Evolutionary conservation across 2,113 vertebrate species (phyloP), one percentile per base, ranked within the genome.

Genomic region (Labeo rohita): DNA sequence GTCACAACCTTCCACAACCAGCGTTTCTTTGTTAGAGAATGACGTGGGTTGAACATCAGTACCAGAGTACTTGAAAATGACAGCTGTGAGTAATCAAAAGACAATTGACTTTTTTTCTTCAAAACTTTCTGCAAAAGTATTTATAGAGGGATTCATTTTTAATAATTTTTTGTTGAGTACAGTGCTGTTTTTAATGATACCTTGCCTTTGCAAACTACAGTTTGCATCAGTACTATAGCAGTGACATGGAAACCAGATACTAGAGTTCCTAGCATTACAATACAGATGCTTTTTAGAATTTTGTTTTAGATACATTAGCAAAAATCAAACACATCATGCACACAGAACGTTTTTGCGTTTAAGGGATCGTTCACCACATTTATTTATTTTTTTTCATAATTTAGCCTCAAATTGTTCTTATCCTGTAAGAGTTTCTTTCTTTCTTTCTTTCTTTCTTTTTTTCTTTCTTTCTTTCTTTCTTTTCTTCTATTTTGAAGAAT

Each of bases 11-110:
- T 80, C 28, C 13, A 65, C 43, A 16, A 7, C 28, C 43, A 9
- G 2, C 65, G 9, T 23, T 74, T 74, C 45, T 74, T 74, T 74
- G 72, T 49, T 74, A 13, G 10, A 74, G 72, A 74, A 49, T 74
- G 72, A 23, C 0, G 72, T 74, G 72, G 21, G 43, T 47, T 74
- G 72, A 47, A n/a, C 5, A 18, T 47, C 43, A 47, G 5, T 12
- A 7, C 70, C 9, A 6, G 70, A 74, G 72, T 47, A 47, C 72
- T 74, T 9, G 5, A 49, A 73, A 47, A 74, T 23, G 43, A 47
- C 72, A 47, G 43, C 18, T n/a, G 72, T 74, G 72, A 49, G 43
- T 74, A 74, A 74, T 47, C 43, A 49, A 49, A 49, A 47, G 5
- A 23, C 43, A 47, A 23, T 23, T n/a, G 10, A 9, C 18, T n/a